Percentiles rank a stretch among this genome's conserved stretches.
phyloP scores from a whole-genome alignment of 2,113 vertebrate genomes.

The Mus pahari region DNA sequence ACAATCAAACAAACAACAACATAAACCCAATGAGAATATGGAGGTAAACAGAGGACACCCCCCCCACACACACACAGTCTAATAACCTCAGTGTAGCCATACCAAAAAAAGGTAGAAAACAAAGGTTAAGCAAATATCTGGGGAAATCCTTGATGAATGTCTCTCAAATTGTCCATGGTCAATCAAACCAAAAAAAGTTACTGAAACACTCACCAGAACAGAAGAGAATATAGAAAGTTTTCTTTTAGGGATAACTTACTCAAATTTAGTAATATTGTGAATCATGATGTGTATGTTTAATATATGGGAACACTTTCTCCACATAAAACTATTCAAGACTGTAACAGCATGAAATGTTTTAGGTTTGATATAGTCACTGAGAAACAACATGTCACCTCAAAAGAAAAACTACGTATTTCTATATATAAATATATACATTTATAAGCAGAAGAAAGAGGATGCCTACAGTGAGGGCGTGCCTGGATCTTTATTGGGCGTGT shows the following conservation, averaged over 20 bases:
- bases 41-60: conserved; percentile 24
- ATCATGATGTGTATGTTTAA: background rate
- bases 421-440: background rate
- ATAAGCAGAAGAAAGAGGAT: background rate
- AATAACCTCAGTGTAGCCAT: background rate
- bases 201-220: background rate
- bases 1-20: background rate
- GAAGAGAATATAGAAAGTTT: background rate
- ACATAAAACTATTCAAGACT: background rate
- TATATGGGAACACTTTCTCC: background rate
- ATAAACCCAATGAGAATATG: conserved; percentile 36
- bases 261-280: conserved; percentile 10
- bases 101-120: background rate
- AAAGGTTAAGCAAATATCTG: background rate
- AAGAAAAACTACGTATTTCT: background rate
- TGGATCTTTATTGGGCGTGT: background rate
- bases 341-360: background rate
- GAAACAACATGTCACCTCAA: conserved; percentile 31
- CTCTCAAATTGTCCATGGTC: background rate
- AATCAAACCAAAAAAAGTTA: background rate
- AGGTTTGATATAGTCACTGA: background rate
- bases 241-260: background rate
- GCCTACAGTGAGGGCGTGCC: background rate
- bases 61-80: background rate
- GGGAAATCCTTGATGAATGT: background rate